These are phyloP conservation scores for Xiphophorus couchianus DNA, from an alignment of 2,113 vertebrate species.

Conservation along the genomic window DNA sequence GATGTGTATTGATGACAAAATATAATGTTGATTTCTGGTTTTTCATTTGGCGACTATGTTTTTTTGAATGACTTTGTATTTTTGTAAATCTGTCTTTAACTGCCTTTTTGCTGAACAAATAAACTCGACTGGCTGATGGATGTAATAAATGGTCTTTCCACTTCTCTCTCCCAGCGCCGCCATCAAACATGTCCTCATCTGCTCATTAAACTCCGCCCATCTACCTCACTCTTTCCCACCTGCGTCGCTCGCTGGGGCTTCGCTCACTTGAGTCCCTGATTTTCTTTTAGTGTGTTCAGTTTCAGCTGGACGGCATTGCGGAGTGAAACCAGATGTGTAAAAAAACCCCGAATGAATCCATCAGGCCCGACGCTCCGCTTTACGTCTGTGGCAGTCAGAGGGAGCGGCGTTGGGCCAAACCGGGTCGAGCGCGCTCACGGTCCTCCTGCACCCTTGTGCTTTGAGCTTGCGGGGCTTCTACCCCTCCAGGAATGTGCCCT, in stretches of 20 bases:
- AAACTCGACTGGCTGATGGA: no score
- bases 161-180: neutral
- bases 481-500: slow-evolving; percentile 75
- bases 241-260: neutral
- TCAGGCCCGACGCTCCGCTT: slow-evolving; percentile 11
- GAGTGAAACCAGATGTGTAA: slow-evolving; percentile 71
- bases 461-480: slow-evolving; percentile 68
- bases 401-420: slow-evolving; percentile 36
- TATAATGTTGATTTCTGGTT: no score
- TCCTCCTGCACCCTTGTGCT: slow-evolving; percentile 75
- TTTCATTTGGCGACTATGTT: no score
- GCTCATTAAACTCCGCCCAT: neutral
- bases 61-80: no score
- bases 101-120: no score
- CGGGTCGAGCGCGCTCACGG: slow-evolving; percentile 51
- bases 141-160: neutral
- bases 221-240: neutral
- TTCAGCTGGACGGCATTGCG: slow-evolving; percentile 4
- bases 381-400: slow-evolving; percentile 46
- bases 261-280: neutral
- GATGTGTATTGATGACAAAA: no score
- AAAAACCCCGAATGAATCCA: slow-evolving; percentile 54
- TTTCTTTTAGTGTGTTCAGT: neutral
- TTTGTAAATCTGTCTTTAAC: no score
- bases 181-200: neutral